A percentile compares a stretch with the other conserved stretches of the same genome.
phyloP scores from a whole-genome alignment of 2,888 invertebrate species.

The Dicroscelio sp. region DNA sequence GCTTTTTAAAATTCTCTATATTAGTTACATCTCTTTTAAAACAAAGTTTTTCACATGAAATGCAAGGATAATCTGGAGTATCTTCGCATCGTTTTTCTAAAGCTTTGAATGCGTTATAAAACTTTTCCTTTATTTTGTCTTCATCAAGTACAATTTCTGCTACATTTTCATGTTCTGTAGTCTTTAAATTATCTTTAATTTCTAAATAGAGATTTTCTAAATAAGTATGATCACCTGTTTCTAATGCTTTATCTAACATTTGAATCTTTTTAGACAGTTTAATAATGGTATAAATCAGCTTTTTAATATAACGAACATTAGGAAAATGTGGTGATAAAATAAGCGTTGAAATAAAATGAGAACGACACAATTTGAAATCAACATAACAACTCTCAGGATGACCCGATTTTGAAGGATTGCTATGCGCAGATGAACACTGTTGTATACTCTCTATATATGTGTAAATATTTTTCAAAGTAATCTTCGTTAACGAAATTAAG shows the following conservation, averaged over 20 bases:
- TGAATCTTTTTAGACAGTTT: background rate
- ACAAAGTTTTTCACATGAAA: slow-evolving; percentile 74
- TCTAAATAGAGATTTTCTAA: background rate
- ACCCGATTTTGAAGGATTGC: background rate
- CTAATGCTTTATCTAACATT: background rate
- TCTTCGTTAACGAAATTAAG: background rate
- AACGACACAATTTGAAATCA: background rate
- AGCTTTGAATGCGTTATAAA: background rate
- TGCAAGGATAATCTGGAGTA: slow-evolving; percentile 51
- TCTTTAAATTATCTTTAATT: background rate
- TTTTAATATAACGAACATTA: slow-evolving; percentile 11
- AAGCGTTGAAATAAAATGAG: background rate
- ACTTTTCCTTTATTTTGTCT: background rate
- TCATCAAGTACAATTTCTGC: background rate
- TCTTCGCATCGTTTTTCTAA: background rate
- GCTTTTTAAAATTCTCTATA: slow-evolving; percentile 53
- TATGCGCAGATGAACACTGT: background rate
- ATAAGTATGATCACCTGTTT: background rate
- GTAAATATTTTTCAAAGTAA: background rate
- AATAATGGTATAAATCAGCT: background rate
- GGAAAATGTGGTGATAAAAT: slow-evolving; percentile 11
- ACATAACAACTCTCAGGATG: slow-evolving; percentile 2
- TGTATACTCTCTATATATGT: background rate
- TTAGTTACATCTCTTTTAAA: background rate
- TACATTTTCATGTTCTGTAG: background rate